Base-by-base conservation (phyloP, 2,888 invertebrate species). In the Nomada ruficornis region DNA sequence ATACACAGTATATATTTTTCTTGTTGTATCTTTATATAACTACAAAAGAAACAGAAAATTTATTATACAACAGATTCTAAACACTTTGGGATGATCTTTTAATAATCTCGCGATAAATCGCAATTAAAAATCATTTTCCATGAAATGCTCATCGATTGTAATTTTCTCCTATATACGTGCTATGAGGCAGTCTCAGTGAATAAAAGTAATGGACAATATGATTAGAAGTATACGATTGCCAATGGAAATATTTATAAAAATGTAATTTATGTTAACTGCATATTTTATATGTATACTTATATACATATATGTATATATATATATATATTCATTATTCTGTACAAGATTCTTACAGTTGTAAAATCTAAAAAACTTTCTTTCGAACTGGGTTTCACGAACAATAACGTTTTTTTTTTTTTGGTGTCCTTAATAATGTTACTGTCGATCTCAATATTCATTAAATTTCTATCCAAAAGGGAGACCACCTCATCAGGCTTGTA, bases 1-100 rank as follows among this genome's bases (percentile, higher is more conserved):
- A 82, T 54, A 80, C 68, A 70, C 57, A 73, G 57, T 76, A 76
- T 75, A 68, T 81, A 73, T 64, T 64, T 81, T 65, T 80, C 77
- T 88, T 82, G 83, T 87, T 86, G 87, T 86, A 82, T 69, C 44
- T 80, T 88, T 73, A 77, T 77, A 83, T 80, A 73, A 79, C 82
- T 86, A 89, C 75, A 77, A 72, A 85, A 83, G 20, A 57, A 80
- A 81, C 83, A 84, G 68, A 80, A 83, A 81, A 73, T 81, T 71
- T 88, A 81, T 80, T 80, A 74, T 82, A 83, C 75, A 88, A 80
- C 71, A 80, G 84, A 76, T 67, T 64, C 68, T 84, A 87, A 62
- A 20, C 42, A 59, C 76, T 83, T 84, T 80, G 67, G 62, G 73
- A 77, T 77, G 50, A 85, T 60, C 23, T 65, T 73, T 50, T 68